Evolutionary conservation across 2,797 vertebrate species (phyloP).

Genomic region (Onychomys arenicola): DNA sequence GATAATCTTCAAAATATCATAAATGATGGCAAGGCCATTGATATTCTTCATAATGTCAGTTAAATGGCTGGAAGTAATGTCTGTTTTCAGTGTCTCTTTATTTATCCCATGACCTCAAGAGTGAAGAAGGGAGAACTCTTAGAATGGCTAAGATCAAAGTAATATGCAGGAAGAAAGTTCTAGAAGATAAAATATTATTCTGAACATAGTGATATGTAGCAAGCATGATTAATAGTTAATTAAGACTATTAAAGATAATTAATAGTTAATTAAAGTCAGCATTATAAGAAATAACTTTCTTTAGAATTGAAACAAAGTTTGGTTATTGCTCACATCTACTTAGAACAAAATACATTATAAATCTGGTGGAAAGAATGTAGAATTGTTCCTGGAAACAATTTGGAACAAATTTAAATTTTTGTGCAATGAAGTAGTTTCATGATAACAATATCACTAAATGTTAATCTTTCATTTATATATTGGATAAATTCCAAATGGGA

Average conservation of each 20-base stretch:
- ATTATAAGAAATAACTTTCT: neutral
- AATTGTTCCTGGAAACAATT: slow-evolving; percentile 6
- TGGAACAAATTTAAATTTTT: neutral
- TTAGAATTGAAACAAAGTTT: neutral
- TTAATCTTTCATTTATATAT: neutral
- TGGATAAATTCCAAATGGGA: neutral
- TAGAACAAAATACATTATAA: slow-evolving; percentile 21
- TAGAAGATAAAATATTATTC: neutral
- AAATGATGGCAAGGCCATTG: neutral
- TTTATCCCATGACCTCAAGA: neutral
- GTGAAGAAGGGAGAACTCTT: neutral
- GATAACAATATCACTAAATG: neutral
- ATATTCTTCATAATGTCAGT: neutral
- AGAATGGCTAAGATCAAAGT: neutral
- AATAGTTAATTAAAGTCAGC: neutral
- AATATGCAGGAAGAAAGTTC: neutral
- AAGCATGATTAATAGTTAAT: neutral
- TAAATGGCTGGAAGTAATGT: neutral
- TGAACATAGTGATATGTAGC: neutral
- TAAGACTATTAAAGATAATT: no score
- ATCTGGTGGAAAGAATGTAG: neutral
- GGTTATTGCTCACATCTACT: neutral
- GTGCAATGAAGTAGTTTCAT: neutral
- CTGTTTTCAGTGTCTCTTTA: neutral
- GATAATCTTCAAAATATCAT: neutral